These are phyloP conservation scores for Lissocephala sabroskyi DNA, from an alignment of 2,888 invertebrate genomes.

Conservation along the genomic window DNA sequence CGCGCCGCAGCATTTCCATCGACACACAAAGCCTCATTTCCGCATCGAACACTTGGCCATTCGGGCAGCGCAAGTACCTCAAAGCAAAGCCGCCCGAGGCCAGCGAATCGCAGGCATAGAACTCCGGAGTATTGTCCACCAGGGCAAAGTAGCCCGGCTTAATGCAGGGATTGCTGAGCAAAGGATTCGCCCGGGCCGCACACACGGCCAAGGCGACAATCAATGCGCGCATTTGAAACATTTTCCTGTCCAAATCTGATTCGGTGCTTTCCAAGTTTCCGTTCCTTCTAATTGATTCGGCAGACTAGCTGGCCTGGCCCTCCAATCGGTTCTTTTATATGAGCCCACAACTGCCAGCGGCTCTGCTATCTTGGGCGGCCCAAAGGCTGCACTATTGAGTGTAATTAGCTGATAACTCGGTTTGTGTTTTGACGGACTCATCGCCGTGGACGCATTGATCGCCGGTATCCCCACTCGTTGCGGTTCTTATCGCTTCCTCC, in stretches of 20 bases:
- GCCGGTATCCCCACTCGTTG: too few species aligned
- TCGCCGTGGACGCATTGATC: too few species aligned
- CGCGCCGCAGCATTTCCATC: conserved; percentile 5
- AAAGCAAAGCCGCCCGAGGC: conserved; percentile 32
- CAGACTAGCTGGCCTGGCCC: conserved; percentile 45
- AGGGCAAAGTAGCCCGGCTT: conserved; percentile 34
- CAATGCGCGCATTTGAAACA: conserved; percentile 9
- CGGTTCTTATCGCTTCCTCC: too few species aligned
- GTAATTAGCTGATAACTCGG: conserved; percentile 48
- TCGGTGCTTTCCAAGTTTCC: conserved; percentile 2
- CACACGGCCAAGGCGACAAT: conserved; percentile 1
- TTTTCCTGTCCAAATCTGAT: too few species aligned
- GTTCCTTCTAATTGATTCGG: conserved; percentile 24
- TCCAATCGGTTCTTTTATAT: conserved; percentile 48
- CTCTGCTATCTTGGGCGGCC: conserved; percentile 1
- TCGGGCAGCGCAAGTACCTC: conserved; percentile 32
- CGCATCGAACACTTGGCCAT: conserved; percentile 31
- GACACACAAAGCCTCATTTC: conserved; percentile 29
- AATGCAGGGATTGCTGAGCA: conserved; percentile 24
- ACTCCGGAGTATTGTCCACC: conserved; percentile 33
- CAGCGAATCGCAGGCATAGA: conserved; percentile 36
- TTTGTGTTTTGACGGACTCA: too few species aligned
- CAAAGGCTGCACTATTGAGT: conserved; percentile 16
- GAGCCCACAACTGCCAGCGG: conserved; percentile 23
- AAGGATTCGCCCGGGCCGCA: conserved; percentile 11